Evolutionary conservation across 2,113 vertebrate species (phyloP), one percentile per base, ranked within the genome.

Genomic region (Anoura caudifer): DNA sequence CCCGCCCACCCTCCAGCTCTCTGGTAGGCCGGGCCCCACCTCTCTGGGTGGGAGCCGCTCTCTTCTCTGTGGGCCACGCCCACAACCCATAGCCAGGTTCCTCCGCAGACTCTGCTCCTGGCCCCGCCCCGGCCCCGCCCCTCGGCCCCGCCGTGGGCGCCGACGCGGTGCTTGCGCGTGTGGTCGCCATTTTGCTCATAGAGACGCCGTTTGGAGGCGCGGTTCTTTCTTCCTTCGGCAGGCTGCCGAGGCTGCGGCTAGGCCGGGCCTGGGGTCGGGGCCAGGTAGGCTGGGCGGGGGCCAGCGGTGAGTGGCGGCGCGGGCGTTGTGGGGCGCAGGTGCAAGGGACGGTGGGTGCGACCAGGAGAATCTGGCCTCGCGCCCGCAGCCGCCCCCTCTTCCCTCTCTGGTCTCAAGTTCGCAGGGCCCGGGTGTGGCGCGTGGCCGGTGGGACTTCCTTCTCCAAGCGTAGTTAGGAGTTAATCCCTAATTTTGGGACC

Each of bases 181-280:
- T 65, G 76, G 98, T 93, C 98, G 98, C 98, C 98, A 98, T 98
- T 97, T 98, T 98, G 97, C 95, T 95, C 50, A 8, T 65, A 80
- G 76, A 81, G 79, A 90, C 87, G 61, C 47, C 1, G 36, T 12
- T 3, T 6, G 93, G 69, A 67, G 38, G 10, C 3, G 3, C 22
- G 8, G 86, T 31, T 31, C 59, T 83, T 70, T 87, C 88, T 76
- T 86, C 81, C 77, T 93, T 79, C 85, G 93, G 79, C 59, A 41
- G 93, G 79, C 59, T 38, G 82, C 94, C 63, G 97, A 97, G 97
- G 97, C 97, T 91, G 91, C 96, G 84, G 97, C 90, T 95, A 81
- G 28, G 95, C 95, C 33, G 56, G 96, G 96, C 92, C 96, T 97
- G 96, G 91, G 93, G 95, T 92, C 96, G 47, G 95, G 96, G 92